phyloP scores from a whole-genome alignment of 2,888 invertebrate species.

The Noctua comes region DNA sequence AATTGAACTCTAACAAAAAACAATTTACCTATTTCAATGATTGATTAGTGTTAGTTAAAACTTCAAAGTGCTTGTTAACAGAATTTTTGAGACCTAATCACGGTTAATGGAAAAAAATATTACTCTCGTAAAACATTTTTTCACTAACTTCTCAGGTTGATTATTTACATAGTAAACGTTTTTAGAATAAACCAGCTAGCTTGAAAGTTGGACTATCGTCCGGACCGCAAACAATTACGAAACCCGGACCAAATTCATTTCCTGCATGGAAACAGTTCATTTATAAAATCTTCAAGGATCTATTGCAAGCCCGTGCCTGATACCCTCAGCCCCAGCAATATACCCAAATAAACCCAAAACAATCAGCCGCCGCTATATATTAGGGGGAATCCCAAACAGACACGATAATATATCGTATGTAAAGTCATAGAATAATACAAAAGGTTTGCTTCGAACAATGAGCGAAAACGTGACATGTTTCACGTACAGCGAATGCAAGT shows the following conservation, averaged over 20 bases:
- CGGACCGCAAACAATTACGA: slow-evolving; percentile 6
- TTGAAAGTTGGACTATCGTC: neutral
- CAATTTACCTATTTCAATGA: neutral
- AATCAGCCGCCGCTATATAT: slow-evolving; percentile 65
- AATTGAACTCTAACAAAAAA: neutral
- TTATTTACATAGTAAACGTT: neutral
- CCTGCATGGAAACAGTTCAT: slow-evolving; percentile 28
- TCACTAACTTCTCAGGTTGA: neutral
- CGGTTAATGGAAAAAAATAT: neutral
- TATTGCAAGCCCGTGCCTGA: slow-evolving; percentile 35
- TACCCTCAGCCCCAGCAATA: slow-evolving; percentile 22
- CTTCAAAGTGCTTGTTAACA: slow-evolving; percentile 2
- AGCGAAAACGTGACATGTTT: neutral
- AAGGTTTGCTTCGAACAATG: slow-evolving; percentile 10
- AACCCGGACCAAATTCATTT: slow-evolving; percentile 19
- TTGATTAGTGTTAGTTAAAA: neutral
- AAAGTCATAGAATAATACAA: slow-evolving; percentile 9
- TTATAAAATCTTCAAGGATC: slow-evolving; percentile 54
- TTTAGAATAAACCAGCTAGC: neutral
- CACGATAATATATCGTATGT: slow-evolving; percentile 65
- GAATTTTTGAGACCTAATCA: neutral
- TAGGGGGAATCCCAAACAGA: slow-evolving; percentile 60
- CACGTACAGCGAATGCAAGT: neutral
- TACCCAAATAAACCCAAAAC: slow-evolving; percentile 62
- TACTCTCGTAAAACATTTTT: neutral